Percentiles rank a stretch among this genome's conserved stretches.
Conservation (phyloP, 2,888 invertebrate genomes). For the Papilio gigon region DNA sequence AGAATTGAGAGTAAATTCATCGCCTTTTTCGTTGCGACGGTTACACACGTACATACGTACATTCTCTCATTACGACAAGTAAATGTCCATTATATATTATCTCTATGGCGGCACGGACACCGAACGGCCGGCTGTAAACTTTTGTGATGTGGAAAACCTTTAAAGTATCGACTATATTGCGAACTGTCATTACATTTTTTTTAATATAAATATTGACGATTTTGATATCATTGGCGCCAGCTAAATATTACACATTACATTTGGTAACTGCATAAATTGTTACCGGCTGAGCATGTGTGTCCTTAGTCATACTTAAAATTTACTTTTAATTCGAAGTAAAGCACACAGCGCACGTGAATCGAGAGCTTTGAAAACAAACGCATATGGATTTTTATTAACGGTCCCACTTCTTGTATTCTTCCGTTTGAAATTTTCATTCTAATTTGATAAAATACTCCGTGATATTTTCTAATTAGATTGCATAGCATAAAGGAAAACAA, state of each 20-base stretch:
- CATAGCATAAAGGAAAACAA: background rate
- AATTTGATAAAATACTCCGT: too few relatives aligned
- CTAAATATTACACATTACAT: slow-evolving; percentile 53
- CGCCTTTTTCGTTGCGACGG: slow-evolving; percentile 45
- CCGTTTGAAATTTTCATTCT: too few relatives aligned
- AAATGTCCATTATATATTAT: slow-evolving; percentile 54
- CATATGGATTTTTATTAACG: too few relatives aligned
- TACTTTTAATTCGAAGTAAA: background rate
- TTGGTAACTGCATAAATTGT: background rate
- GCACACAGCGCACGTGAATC: background rate
- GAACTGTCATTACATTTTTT: slow-evolving; percentile 48
- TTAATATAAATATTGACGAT: slow-evolving; percentile 49
- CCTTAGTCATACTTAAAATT: background rate
- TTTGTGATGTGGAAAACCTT: slow-evolving; percentile 54
- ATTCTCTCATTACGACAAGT: slow-evolving; percentile 57
- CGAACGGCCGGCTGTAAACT: slow-evolving; percentile 48
- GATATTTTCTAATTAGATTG: background rate
- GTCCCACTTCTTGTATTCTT: too few relatives aligned
- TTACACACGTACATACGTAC: slow-evolving; percentile 47
- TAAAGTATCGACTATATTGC: slow-evolving; percentile 58
- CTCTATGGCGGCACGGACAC: slow-evolving; percentile 44
- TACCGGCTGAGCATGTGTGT: background rate
- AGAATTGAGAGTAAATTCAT: slow-evolving; percentile 48
- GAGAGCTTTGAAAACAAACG: background rate
- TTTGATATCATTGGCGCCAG: slow-evolving; percentile 54